A percentile compares a stretch with the other conserved stretches of the same genome.
phyloP scores from a whole-genome alignment of 2,113 vertebrate species.

The Carassius auratus region DNA sequence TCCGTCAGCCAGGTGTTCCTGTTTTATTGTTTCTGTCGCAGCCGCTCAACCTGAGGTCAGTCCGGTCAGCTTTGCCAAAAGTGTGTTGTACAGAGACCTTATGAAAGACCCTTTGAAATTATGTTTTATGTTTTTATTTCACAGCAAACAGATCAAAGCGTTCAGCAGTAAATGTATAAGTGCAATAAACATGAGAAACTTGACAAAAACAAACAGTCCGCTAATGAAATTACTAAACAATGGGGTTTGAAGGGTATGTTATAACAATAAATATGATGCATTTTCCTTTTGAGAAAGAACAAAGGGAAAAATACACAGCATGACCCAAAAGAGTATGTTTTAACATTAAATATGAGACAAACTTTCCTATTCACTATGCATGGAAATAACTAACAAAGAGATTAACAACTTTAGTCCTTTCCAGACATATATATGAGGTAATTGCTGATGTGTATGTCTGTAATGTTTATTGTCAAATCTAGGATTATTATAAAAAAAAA shows the following conservation, averaged over 20 bases:
- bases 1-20: too few relatives aligned
- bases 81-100: not conserved
- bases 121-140: not conserved
- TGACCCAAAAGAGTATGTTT: slow-evolving; percentile 17
- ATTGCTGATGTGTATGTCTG: not conserved
- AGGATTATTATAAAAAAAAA: not conserved
- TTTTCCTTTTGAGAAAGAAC: not conserved
- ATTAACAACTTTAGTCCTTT: not conserved
- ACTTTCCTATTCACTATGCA: not conserved
- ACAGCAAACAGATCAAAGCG: not conserved
- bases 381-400: not conserved
- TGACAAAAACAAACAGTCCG: not conserved
- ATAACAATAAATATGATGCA: slow-evolving; percentile 13
- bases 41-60: not conserved
- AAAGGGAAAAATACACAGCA: not conserved
- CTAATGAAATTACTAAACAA: not conserved
- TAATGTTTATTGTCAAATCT: not conserved
- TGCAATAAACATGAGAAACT: not conserved
- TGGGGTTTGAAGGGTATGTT: slow-evolving; percentile 2
- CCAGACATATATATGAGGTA: not conserved
- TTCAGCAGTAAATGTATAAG: not conserved
- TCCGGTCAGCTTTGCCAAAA: not conserved
- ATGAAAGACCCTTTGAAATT: not conserved
- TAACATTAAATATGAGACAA: slow-evolving; percentile 8
- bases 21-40: not conserved